A percentile compares a stretch with the other conserved stretches of the same genome.
Evolutionary conservation across 2,797 vertebrate genomes (phyloP).

Genomic region (Avahi laniger): DNA sequence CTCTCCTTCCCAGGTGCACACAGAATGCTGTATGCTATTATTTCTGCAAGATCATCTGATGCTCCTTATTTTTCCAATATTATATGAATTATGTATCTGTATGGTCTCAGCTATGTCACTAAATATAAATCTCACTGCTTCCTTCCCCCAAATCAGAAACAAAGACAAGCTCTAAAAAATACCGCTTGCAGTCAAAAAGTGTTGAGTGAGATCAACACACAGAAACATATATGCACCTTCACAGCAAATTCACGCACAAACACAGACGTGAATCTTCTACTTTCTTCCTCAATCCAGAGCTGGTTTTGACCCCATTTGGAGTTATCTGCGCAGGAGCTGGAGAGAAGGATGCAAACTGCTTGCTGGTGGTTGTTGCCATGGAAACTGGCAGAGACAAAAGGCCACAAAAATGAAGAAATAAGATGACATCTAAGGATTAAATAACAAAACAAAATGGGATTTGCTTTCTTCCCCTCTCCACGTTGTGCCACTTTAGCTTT

Average conservation of each 20-base stretch:
- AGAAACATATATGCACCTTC: not conserved
- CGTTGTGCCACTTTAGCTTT: not conserved
- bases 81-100: not conserved
- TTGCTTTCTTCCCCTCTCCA: conserved; percentile 46
- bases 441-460: conserved; percentile 67
- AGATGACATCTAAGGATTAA: conserved; percentile 79
- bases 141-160: not conserved
- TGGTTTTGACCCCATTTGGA: conserved; percentile 75
- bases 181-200: not conserved
- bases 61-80: not conserved
- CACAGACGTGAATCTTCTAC: not conserved
- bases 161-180: conserved; percentile 6
- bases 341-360: conserved; percentile 65
- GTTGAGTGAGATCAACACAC: not conserved
- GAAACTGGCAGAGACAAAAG: conserved; percentile 84
- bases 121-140: not conserved
- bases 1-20: not conserved
- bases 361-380: conserved; percentile 83
- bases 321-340: conserved; percentile 55
- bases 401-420: conserved; percentile 76
- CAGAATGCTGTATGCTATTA: not conserved
- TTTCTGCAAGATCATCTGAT: not conserved
- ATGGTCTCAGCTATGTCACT: not conserved
- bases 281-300: conserved; percentile 53
- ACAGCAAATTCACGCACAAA: not conserved